A percentile compares a stretch with the other conserved stretches of the same genome.
These are phyloP conservation scores for Bursaphelenchus mucronatus DNA, from an alignment of 1,140 invertebrate species.

Conservation along the genomic window DNA sequence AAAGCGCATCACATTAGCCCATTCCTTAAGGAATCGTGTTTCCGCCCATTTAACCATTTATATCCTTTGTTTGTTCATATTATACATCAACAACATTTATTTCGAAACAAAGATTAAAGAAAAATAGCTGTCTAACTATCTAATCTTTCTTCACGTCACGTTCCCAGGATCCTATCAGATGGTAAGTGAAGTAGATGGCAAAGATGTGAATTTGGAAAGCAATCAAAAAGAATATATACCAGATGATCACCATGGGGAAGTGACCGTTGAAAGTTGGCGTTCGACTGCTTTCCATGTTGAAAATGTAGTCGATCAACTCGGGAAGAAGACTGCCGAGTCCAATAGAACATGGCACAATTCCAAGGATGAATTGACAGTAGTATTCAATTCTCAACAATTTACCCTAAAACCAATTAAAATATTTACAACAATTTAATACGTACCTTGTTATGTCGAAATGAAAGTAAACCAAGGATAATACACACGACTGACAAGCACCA, in stretches of 20 bases:
- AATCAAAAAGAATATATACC: constrained; percentile 84
- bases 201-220: constrained; percentile 85
- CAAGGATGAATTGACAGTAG: constrained; percentile 73
- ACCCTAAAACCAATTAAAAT: constrained; percentile 54
- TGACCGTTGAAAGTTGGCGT: constrained; percentile 62
- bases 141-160: constrained; percentile 31
- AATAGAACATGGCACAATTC: constrained; percentile 73
- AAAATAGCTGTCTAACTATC: neutral
- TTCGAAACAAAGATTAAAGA: no score
- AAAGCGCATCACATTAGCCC: no score
- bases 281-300: constrained; percentile 37
- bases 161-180: constrained; percentile 77
- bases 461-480: constrained; percentile 37
- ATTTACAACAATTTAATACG: constrained; percentile 1
- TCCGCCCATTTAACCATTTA: no score
- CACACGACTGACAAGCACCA: constrained; percentile 69
- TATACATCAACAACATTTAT: no score
- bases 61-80: no score
- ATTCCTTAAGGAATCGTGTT: no score
- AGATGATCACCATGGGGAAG: constrained; percentile 82
- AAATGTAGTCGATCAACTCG: constrained; percentile 43
- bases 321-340: constrained; percentile 48
- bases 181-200: constrained; percentile 80
- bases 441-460: constrained; percentile 42
- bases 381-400: constrained; percentile 76